Evolutionary conservation across 2,888 invertebrate genomes (phyloP).

Genomic region (Carabus problematicus): DNA sequence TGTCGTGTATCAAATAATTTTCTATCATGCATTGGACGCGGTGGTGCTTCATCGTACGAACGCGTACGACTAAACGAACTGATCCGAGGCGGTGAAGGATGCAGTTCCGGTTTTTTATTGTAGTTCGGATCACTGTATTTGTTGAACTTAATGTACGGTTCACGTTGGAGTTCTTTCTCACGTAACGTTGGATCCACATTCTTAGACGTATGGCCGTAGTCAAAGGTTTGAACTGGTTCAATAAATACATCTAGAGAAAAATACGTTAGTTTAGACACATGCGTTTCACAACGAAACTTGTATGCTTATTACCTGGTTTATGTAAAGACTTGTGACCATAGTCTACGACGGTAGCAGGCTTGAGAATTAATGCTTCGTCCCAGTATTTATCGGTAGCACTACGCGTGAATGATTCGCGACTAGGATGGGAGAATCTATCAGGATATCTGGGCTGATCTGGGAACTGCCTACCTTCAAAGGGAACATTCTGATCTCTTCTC

Average conservation of each 20-base stretch:
- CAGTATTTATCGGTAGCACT: conserved; percentile 23
- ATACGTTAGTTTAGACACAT: background rate
- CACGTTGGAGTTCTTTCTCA: background rate
- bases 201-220: conserved; percentile 68
- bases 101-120: conserved; percentile 1
- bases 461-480: too few relatives aligned
- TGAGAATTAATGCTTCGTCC: conserved; percentile 61
- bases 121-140: conserved; percentile 17
- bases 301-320: conserved; percentile 42
- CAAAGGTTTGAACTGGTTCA: conserved; percentile 72
- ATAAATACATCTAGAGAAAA: conserved; percentile 60
- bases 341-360: conserved; percentile 71
- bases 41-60: background rate
- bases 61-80: background rate
- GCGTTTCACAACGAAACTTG: background rate
- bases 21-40: too few relatives aligned
- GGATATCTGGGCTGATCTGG: conserved; percentile 18
- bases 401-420: background rate
- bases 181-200: conserved; percentile 22
- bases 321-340: conserved; percentile 70
- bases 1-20: too few relatives aligned
- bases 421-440: conserved; percentile 13
- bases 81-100: background rate
- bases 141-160: conserved; percentile 16
- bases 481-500: too few relatives aligned